Base-by-base conservation (phyloP, 2,888 invertebrate genomes). In the Neocrepidodera transversa region DNA sequence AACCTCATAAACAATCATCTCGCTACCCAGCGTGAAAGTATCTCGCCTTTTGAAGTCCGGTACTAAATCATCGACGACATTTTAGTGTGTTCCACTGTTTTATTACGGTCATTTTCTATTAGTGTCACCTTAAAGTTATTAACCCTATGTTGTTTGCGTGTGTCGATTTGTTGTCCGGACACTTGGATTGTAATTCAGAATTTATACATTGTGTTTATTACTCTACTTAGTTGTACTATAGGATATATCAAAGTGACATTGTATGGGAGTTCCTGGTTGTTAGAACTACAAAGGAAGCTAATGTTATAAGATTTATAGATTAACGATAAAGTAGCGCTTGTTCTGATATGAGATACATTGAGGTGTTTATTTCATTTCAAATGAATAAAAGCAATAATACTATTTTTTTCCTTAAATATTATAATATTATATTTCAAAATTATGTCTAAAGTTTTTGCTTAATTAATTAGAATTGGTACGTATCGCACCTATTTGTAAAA, bases 1-100 rank as follows among this genome's bases (percentile, higher is more conserved):
- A 60, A 47, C 63, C 63, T 60, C 63, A 63, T 63, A 63, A 63
- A 63, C 60, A 53, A 63, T 63, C 47, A 57, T 60, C 60, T 58
- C 60, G 63, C 63, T 57, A 52, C 63, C 48, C 60, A 55, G 63
- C 63, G 63, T 63, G 63, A 63, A 63, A 58, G 50, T 57, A 58
- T 63, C 63, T 60, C 57, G 57, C 58, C 47, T 55, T 32, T 50
- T 35, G 45, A 50, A 40, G 32, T 26, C 51, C 23, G 28, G 30
- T 28, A 58, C 47, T 62, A 62, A 62, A 55, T 62, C 58, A 62
- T 56, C 51, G 42, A 42, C 47, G 55, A 58, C 62, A 62, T 48
- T 62, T 58, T 59, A 51, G 50, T 48, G 52, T 56, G 60, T 52
- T 60, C 48, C 42, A 48, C 30, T 52, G 58, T 53, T 58, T 62